A percentile compares a stretch with the other conserved stretches of the same genome.
These are phyloP conservation scores for Vireo altiloquus DNA, from an alignment of 2,113 vertebrate species.

Conservation along the genomic window DNA sequence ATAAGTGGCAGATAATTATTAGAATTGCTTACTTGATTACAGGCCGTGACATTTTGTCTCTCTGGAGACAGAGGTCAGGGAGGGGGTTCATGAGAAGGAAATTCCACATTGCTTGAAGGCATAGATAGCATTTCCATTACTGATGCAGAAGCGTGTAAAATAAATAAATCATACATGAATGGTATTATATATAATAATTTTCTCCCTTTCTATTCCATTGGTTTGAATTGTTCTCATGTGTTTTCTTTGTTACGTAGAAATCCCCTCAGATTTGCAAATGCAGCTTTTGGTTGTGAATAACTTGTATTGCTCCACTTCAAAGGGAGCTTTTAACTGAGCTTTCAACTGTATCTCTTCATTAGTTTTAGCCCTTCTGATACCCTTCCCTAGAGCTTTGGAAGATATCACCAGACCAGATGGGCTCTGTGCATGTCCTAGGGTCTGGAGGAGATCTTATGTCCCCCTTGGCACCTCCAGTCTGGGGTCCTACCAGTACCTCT, in stretches of 20 bases:
- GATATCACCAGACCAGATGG: fast-evolving
- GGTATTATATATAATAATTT: not conserved
- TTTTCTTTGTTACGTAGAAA: constrained; percentile 2
- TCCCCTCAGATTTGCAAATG: not conserved
- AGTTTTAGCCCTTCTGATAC: not conserved
- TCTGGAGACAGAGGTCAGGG: not conserved
- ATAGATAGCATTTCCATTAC: not conserved
- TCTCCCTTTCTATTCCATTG: not conserved
- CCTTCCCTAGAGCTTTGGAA: not conserved
- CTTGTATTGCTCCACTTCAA: not conserved
- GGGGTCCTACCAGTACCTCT: not conserved
- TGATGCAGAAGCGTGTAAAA: not conserved
- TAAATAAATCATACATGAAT: not conserved
- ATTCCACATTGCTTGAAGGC: not conserved
- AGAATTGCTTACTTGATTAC: constrained; percentile 15
- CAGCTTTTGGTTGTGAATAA: not conserved
- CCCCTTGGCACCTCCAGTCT: not conserved
- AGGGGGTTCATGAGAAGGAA: not conserved
- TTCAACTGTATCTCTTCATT: not conserved
- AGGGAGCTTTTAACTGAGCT: not conserved
- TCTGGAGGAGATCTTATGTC: not conserved
- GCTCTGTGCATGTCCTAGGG: not conserved
- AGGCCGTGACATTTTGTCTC: not conserved
- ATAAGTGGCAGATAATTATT: not conserved
- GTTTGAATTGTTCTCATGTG: not conserved